Conservation (phyloP, 1,140 invertebrate genomes). For the Drosophila aff. region DNA sequence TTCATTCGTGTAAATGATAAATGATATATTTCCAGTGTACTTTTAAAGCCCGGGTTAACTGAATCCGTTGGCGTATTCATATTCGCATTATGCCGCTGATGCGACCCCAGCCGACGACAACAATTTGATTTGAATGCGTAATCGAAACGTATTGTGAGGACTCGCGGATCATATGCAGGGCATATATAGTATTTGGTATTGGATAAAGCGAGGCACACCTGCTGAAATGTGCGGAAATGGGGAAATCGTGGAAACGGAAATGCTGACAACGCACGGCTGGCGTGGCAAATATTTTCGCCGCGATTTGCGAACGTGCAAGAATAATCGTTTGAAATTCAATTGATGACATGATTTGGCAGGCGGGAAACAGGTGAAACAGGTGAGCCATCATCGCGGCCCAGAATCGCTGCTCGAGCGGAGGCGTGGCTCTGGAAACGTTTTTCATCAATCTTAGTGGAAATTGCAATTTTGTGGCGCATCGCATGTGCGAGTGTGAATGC, state of each 20-base stretch:
- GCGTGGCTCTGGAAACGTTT: constrained; percentile 60
- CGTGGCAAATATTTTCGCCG: constrained; percentile 67
- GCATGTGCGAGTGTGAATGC: constrained; percentile 75
- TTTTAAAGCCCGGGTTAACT: background rate
- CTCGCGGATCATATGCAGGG: constrained; percentile 50
- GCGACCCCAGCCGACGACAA: constrained; percentile 51
- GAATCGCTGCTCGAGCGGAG: constrained; percentile 7
- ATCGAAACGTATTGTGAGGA: constrained; percentile 76
- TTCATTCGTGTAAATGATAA: too few relatives aligned
- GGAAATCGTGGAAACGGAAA: constrained; percentile 28
- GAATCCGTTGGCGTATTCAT: constrained; percentile 34
- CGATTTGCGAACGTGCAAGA: constrained; percentile 77
- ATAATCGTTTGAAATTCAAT: constrained; percentile 83
- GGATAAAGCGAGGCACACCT: constrained; percentile 22
- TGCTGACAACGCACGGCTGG: constrained; percentile 47
- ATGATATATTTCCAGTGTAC: background rate
- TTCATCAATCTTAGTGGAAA: constrained; percentile 83
- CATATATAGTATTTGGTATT: background rate
- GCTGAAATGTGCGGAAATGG: constrained; percentile 5
- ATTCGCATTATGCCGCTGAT: constrained; percentile 28
- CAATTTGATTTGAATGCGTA: constrained; percentile 81
- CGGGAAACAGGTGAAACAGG: constrained; percentile 34
- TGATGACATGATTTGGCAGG: constrained; percentile 80
- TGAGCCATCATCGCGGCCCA: constrained; percentile 28
- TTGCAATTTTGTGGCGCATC: constrained; percentile 80